Evolutionary conservation across 2,113 vertebrate species (phyloP), one percentile per base, ranked within the genome.

Genomic region (Chloropsis hardwickii): DNA sequence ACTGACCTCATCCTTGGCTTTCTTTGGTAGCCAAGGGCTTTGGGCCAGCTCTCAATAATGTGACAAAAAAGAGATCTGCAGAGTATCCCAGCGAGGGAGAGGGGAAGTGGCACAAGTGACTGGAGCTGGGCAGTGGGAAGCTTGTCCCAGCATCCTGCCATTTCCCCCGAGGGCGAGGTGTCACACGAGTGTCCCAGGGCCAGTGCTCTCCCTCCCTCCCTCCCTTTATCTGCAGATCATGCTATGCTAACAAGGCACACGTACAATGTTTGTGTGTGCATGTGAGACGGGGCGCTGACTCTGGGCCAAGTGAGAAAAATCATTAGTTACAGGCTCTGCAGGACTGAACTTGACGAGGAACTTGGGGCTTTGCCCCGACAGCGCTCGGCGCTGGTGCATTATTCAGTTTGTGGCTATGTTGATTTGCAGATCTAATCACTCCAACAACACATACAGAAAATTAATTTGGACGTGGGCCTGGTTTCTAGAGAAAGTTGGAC

Each of bases 401-500:
- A 94, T 96, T 94, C 96, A 95, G 92, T 86, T 92, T 96, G 95
- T 92, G 95, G 93, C 94, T 96, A 71, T 90, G 95, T 95, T 96
- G 94, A 94, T 96, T 96, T 94, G 96, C 93, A 96, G 96, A 97
- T 96, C 88, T 97, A 97, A 97, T 96, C 93, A 12, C 76, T 95
- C 92, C 94, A 94, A 94, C 95, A 96, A 94, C 92, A 95, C 86
- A 88, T 83, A 92, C 82, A 94, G 93, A 94, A 96, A 96, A 97
- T 96, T 96, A 95, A 96, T 96, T 97, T 96, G 95, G 94, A 97
- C 24, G 12, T 23, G 14, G 81, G 96, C 96, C 95, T 73, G 94
- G 95, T 96, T 96, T 96, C 96, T 92, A 96, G 95, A 97, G 95
- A 96, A 96, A 97, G 93, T 96, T 96, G 94, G 96, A 96, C 94